A percentile compares a stretch with the other conserved stretches of the same genome.
Evolutionary conservation across 1,140 invertebrate species (phyloP).

Genomic region (Lepeophtheirus salmonis): DNA sequence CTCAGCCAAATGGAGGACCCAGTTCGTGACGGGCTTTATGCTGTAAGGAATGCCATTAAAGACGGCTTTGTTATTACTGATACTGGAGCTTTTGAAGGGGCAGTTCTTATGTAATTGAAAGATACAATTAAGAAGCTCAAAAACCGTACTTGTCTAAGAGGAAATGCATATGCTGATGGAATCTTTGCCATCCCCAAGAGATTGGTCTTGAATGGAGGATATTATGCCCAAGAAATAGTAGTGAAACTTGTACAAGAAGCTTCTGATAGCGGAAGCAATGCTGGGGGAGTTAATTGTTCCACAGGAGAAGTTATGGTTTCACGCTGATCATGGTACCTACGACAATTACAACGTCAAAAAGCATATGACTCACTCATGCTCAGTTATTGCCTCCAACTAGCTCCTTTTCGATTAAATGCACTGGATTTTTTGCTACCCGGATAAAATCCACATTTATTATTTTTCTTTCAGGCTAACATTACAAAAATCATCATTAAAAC

Average conservation of each 20-base stretch:
- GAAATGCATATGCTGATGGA: slow-evolving; percentile 89
- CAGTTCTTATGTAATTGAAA: slow-evolving; percentile 58
- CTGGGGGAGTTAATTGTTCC: slow-evolving; percentile 65
- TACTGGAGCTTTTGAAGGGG: slow-evolving; percentile 90
- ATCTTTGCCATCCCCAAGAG: slow-evolving; percentile 87
- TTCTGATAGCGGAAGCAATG: slow-evolving; percentile 21
- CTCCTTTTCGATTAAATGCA: slow-evolving; percentile 97
- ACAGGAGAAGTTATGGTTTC: slow-evolving; percentile 72
- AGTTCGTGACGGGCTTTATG: slow-evolving; percentile 79
- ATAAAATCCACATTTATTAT: no score
- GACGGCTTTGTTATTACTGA: slow-evolving; percentile 72
- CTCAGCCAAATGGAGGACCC: slow-evolving; percentile 43
- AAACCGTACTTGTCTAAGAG: slow-evolving; percentile 71
- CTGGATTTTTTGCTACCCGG: no score
- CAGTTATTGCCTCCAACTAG: slow-evolving; percentile 89
- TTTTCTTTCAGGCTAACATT: no score
- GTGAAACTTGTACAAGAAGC: slow-evolving; percentile 80
- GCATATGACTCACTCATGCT: slow-evolving; percentile 89
- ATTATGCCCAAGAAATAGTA: slow-evolving; percentile 82
- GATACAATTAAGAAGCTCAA: slow-evolving; percentile 71
- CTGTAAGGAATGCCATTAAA: slow-evolving; percentile 89
- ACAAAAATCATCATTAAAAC: no score
- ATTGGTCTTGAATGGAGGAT: slow-evolving; percentile 45
- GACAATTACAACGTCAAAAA: slow-evolving; percentile 96
- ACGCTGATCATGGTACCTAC: slow-evolving; percentile 59